Base-by-base conservation (phyloP, 2,888 invertebrate species). In the Cyrtodaria siliqua region DNA sequence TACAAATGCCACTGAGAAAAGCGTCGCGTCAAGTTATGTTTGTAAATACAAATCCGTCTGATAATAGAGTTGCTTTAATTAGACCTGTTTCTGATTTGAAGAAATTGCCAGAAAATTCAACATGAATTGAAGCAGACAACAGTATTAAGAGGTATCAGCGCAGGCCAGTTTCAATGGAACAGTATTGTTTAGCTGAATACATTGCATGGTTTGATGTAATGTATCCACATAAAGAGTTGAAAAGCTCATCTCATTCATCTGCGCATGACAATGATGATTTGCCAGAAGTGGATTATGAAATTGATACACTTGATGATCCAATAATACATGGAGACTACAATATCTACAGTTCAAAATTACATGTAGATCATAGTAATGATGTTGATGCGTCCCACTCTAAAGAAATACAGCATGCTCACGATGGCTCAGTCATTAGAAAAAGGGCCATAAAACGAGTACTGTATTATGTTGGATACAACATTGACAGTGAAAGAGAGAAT, bases 401-500 rank as follows among this genome's bases (percentile, higher is more conserved):
- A 16, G 14, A 8, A 23, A 14, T 24, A 20, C 6, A 52, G 3
- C 16, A 9, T 20, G 16, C 9, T n/a, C 44, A 52, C 3, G 24
- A 16, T 52, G 52, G 52, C 8, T 8, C 8, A 4, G 20, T 23
- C 4, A 52, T 52, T 8, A 57, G 24, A 9, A 4, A 40, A 8
- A 18, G 57, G 18, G 18, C 20, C 20, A 52, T 6, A 9, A 8
- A 14, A 20, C 9, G 23, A 16, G 16, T 52, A 24, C 2, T 26
- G 2, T 6, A 23, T 2, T 52, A 52, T 52, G 8, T 52, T 8
- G 20, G 14, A 6, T 67, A 53, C 27, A 40, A 20, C 29, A 59
- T 86, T 23, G 82, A 87, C 49, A 63, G 20, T 23, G 74, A 87
- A 49, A 12, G 26, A 57, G 75, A 82, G 55, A 72, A 76, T 18